Evolutionary conservation across 2,888 invertebrate species (phyloP), one percentile per base, ranked within the genome.

Genomic region (Lydus trimaculatus): DNA sequence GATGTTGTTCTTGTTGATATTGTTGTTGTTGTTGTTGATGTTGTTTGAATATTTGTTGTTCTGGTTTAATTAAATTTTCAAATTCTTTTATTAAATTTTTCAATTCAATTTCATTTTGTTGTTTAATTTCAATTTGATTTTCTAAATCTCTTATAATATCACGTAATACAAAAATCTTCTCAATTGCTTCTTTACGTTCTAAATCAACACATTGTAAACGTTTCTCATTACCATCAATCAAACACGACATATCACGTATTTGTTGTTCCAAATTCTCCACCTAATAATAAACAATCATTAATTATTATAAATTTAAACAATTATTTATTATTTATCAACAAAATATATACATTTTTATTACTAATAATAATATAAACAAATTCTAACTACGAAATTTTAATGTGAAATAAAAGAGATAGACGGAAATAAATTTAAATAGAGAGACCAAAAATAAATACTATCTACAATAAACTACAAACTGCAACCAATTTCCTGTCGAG

Each of bases 141-240:
- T 96, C 96, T 52, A 95, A 84, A 74, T 93, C 93, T 0, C 89
- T 87, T 64, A 96, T 93, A 64, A 95, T 92, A 68, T 95, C 94
- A 36, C 94, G 87, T 17, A 95, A 86, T 13, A 92, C 87, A 77
- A 87, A 87, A 25, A 94, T 90, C 83, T 94, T 94, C 64, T 94
- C 93, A 33, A 92, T 88, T 0, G 92, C 90, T n/a, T 91, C 90
- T 82, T 92, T 90, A 1, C 94, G 84, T 73, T 95, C 94, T 0
- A 87, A 86, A 82, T 95, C 93, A 0, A 91, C 84, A 64, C 90
- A 88, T 1, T 89, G 88, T 75, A 90, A 90, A 71, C 90, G 89
- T 0, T 87, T 83, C 75, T 91, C 90, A 1, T 90, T 84, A 9
- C 91, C 91, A 1, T 85, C 82, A 71, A 93, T 88, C 63, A 89